Evolutionary conservation across 1,140 invertebrate genomes (phyloP), one percentile per base, ranked within the genome.

Genomic region (Neelides sp.): DNA sequence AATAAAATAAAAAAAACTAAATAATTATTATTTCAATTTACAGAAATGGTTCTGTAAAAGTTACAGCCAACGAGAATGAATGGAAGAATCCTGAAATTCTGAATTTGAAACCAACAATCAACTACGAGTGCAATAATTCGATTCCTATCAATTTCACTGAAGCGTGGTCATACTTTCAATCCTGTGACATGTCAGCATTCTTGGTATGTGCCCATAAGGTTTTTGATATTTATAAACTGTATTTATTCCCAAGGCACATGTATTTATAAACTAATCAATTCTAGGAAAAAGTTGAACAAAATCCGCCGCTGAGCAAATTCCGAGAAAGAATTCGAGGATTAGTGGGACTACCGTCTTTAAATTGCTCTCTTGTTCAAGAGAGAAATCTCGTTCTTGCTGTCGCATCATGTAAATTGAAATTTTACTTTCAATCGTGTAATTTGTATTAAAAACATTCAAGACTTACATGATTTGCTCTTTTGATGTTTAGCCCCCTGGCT

Each of bases 301-400:
- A 19, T 15, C 36, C 12, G 10, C 35, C 42, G 27, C 19, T 19
- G 1, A 37, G 24, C 8, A 5, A 15, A 4, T 4, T 58, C 17
- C 28, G 49, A 30, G 47, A 41, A 24, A 54, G 40, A 12, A 22
- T 58, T 10, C 20, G 27, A 7, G 47, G 48, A 22, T 37, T 64
- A 5, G 56, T 65, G 27, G 71, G 71, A 4, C 66, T 66, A 15
- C 69, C 69, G 7, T 67, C 65, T 43, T 54, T 74, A 5, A 62
- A 68, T 24, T 55, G 57, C 37, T 58, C 64, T 43, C 57, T 73
- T 27, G 40, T 67, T 7, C 43, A 55, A 2, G 67, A 71, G 35
- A 63, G 69, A 57, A 68, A 75, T 50, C 54, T 67, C 7, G 60
- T 72, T 7, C 72, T 74, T 62, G 70, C 70, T 42, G 63, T 74